Evolutionary conservation across 2,888 invertebrate species (phyloP), one percentile per base, ranked within the genome.

Genomic region (Parnassius apollo): DNA sequence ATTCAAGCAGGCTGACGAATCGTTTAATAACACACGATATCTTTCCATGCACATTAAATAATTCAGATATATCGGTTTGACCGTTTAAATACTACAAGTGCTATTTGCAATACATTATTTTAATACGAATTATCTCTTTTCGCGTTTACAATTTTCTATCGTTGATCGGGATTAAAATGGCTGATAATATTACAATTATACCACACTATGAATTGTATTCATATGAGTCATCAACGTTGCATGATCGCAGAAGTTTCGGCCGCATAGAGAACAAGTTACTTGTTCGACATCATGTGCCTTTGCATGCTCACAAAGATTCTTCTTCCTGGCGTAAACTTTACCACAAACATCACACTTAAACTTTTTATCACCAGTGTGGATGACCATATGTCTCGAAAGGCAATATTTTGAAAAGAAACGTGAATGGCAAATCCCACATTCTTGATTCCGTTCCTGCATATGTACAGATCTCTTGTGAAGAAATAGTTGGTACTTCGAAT

Each of bases 301-400:
- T 0, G 65, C 61, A 69, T 89, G 89, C 51, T 85, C 82, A 48
- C 73, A 74, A 42, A 88, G 71, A 64, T 80, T 84, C 57, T 79
- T 83, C 51, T 71, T 78, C 35, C 84, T 80, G 1, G 87, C 82
- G 59, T 88, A 93, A 1, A 86, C 81, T 65, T 92, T 92, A 0
- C 87, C 85, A 63, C 93, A 93, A 0, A 89, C 62, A 0, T 78
- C 81, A 68, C 93, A 93, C 59, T 88, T 88, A 51, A 85, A 92
- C 65, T 85, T 92, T 58, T 88, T 88, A 51, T 92, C 91, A 0
- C 91, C 92, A 0, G 90, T 90, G 61, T 93, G 93, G 12, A 86
- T 86, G 4, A 88, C 70, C 90, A 92, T 91, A 51, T 93, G 93
- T 12, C 91, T 82, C 0, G 88, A 85, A 1, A 93, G 76, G 58